These are phyloP conservation scores for Caenorhabditis drosophilae DNA, from an alignment of 2,888 invertebrate species.

Conservation along the genomic window DNA sequence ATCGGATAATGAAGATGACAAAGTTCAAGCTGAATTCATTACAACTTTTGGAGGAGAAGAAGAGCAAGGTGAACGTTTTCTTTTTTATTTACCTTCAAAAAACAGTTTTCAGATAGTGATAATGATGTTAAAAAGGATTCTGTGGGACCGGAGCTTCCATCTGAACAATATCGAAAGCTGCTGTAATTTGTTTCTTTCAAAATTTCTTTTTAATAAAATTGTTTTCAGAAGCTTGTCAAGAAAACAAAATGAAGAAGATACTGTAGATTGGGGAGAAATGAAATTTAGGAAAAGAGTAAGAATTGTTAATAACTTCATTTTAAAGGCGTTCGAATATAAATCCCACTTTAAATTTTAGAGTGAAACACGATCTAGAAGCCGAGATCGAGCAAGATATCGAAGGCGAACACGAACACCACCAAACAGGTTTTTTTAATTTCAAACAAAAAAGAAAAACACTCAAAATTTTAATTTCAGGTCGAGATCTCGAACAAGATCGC, in stretches of 20 bases:
- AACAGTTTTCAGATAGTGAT: constrained; percentile 11
- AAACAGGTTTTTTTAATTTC: not conserved
- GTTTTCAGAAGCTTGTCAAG: constrained; percentile 27
- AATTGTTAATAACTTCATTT: no score
- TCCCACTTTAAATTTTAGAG: no score
- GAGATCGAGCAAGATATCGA: not conserved
- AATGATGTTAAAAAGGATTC: constrained; percentile 24
- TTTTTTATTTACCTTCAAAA: not conserved
- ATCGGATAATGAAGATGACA: constrained; percentile 29
- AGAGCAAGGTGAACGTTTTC: not conserved
- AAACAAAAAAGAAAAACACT: not conserved
- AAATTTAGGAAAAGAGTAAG: constrained; percentile 1
- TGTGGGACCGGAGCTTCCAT: constrained; percentile 53
- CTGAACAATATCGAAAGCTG: constrained; percentile 51
- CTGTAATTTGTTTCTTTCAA: constrained; percentile 27
- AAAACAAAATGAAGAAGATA: constrained; percentile 24
- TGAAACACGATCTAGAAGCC: no score
- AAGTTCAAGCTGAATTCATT: constrained; percentile 48
- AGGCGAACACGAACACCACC: constrained; percentile 14
- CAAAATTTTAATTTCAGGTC: not conserved
- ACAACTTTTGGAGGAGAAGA: constrained; percentile 50
- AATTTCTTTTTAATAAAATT: no score
- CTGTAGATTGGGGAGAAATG: constrained; percentile 28
- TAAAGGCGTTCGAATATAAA: no score
- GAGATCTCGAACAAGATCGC: constrained; percentile 10